A percentile compares a stretch with the other conserved stretches of the same genome.
Conservation (phyloP, 2,888 invertebrate species). For the Beris morrisii region DNA sequence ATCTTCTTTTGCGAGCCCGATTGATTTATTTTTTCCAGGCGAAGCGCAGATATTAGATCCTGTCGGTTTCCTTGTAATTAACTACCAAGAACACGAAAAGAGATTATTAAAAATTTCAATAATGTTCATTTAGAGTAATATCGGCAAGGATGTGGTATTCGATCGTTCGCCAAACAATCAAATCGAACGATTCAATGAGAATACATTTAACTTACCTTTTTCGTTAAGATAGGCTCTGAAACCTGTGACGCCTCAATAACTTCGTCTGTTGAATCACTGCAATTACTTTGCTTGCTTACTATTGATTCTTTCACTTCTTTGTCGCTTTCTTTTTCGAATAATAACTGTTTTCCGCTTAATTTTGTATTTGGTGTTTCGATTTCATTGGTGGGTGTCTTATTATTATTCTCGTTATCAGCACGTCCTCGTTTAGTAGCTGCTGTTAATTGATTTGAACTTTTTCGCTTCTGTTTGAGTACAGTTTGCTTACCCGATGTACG, state of each 20-base stretch:
- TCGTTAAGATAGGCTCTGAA: slow-evolving; percentile 34
- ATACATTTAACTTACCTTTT: slow-evolving; percentile 30
- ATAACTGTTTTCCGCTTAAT: slow-evolving; percentile 5
- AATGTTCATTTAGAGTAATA: background rate
- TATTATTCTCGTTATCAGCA: slow-evolving; percentile 2
- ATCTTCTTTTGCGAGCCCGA: too few species aligned
- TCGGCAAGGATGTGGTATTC: background rate
- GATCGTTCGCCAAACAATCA: background rate
- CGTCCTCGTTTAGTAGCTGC: background rate
- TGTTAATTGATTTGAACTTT: background rate
- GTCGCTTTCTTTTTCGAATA: too few species aligned
- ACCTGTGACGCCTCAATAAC: slow-evolving; percentile 34
- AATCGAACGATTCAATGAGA: too few species aligned
- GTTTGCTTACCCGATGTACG: slow-evolving; percentile 1
- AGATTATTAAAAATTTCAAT: background rate
- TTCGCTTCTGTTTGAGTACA: background rate
- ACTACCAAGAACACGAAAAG: slow-evolving; percentile 6
- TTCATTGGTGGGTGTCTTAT: background rate
- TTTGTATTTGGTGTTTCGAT: slow-evolving; percentile 7
- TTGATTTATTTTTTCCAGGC: too few species aligned
- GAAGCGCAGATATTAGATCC: background rate
- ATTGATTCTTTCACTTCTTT: background rate
- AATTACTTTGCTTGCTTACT: background rate
- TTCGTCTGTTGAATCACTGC: slow-evolving; percentile 32
- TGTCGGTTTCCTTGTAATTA: slow-evolving; percentile 8